Base-by-base conservation (phyloP, 2,113 vertebrate species). In the Strix uralensis region DNA sequence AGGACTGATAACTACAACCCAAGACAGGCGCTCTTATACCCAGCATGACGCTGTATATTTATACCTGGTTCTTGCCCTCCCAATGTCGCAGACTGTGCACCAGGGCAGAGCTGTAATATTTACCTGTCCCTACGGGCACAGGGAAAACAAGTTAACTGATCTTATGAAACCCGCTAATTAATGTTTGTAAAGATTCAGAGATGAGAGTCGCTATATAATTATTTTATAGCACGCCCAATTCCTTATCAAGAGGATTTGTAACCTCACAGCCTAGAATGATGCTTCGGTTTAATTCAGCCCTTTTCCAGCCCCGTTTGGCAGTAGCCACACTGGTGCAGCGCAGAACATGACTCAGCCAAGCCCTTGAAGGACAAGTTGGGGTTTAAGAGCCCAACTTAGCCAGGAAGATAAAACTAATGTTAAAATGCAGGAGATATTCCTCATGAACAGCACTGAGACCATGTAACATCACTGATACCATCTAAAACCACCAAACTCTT, bases 151-250 rank as follows among this genome's bases (percentile, higher is more conserved):
- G 42, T 36, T 52, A 77, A 61, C 84, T 73, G 84, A 42, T n/a
- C 52, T 92, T 79, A 40, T 15, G 90, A 87, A 90, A 94, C n/a
- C 87, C 8, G 4, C 58, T 92, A 74, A 92, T 92, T 92, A 77
- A 82, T 42, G 84, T 69, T 38, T 80, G 66, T 58, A 73, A 93
- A 61, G 81, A 92, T 61, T 4, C 58, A 7, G 3, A 96, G 89
- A 49, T 47, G 62, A 85, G 81, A 96, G 73, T 11, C 6, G 2
- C 93, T 61, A 6, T 66, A 1, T 72, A 72, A 84, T 95, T 94
- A 75, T 49, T 72, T 49, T 36, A 29, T 8, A 85, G 91, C 91
- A 92, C 77, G 0, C 73, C 59, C 84, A 55, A 14, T 15, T 59
- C 92, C 74, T 89, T 95, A 87, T 92, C 92, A 10, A 62, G 67